Percentiles rank a stretch among this genome's conserved stretches.
phyloP scores from a whole-genome alignment of 2,113 vertebrate species.

The Nestor notabilis region DNA sequence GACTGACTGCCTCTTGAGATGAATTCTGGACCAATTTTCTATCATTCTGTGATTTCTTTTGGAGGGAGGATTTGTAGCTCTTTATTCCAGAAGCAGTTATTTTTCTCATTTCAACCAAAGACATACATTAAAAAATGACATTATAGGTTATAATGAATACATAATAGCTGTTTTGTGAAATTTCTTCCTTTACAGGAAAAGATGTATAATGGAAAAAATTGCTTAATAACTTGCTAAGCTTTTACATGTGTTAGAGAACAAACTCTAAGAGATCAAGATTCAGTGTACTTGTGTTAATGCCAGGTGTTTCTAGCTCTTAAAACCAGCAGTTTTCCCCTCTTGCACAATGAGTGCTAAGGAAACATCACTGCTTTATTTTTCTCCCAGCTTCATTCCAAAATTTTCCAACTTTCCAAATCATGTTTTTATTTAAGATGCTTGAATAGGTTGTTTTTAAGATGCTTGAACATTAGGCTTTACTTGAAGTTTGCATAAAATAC shows the following conservation, averaged over 20 bases:
- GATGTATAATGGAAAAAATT: not conserved
- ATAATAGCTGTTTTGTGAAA: not conserved
- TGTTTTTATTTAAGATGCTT: not conserved
- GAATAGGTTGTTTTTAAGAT: not conserved
- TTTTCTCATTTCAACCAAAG: not conserved
- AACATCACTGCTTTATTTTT: not conserved
- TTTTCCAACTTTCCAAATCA: not conserved
- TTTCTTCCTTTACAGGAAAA: not conserved
- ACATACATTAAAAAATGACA: not conserved
- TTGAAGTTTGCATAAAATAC: not conserved
- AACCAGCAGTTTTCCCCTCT: not conserved
- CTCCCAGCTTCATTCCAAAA: not conserved
- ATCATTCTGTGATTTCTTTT: not conserved
- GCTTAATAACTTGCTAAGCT: not conserved
- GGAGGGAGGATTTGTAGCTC: not conserved
- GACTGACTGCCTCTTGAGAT: not conserved
- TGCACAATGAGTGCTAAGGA: not conserved
- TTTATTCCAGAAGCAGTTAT: not conserved
- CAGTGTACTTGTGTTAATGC: not conserved
- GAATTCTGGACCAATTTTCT: not conserved
- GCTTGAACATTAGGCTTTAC: not conserved
- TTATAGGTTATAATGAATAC: not conserved
- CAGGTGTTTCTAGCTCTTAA: not conserved
- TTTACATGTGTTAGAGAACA: not conserved
- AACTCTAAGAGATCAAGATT: not conserved